Evolutionary conservation across 2,797 vertebrate genomes (phyloP), one percentile per base, ranked within the genome.

Genomic region (Synanceia verrucosa): DNA sequence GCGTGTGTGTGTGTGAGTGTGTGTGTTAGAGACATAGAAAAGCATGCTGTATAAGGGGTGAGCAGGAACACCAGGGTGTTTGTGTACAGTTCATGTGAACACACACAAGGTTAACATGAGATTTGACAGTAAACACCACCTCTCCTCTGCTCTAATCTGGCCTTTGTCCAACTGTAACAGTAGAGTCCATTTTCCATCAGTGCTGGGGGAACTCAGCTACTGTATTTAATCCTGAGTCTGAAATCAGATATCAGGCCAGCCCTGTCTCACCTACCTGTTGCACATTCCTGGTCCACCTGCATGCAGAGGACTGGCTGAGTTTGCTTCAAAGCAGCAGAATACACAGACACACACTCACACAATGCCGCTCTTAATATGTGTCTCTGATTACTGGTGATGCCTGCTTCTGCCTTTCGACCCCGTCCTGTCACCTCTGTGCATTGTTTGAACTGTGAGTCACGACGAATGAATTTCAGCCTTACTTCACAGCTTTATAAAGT

Each of bases 241-340:
- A 91, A 92, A 92, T 88, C 61, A 77, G 81, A 91, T 87, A 82
- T 72, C 36, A 16, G 64, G 6, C 50, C 65, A 39, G 50, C 52
- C 79, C 68, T 3, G 65, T 73, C 78, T 83, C 61, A 75, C 60
- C 52, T 53, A 76, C 58, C 67, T 80, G 66, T 76, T 24, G 51
- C 72, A 68, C 72, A 82, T 84, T 88, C 85, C 79, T 70, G 37
- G 24, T 79, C 77, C 77, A 74, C 76, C 72, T 88, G 70, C 79
- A 56, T 18, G n/a, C 4, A 3, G 19, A 34, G 58, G 29, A 52
- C 65, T 0, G 52, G 72, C 47, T 37, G 44, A 66, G 62, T 37
- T 28, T 34, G 44, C 81, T 78, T 66, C 34, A 68, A 69, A 70
- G 76, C 28, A 46, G 51, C 60, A 73, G 60, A 70, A 59, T 56